Evolutionary conservation across 2,888 invertebrate genomes (phyloP).

Genomic region (Pterobdella sp.): DNA sequence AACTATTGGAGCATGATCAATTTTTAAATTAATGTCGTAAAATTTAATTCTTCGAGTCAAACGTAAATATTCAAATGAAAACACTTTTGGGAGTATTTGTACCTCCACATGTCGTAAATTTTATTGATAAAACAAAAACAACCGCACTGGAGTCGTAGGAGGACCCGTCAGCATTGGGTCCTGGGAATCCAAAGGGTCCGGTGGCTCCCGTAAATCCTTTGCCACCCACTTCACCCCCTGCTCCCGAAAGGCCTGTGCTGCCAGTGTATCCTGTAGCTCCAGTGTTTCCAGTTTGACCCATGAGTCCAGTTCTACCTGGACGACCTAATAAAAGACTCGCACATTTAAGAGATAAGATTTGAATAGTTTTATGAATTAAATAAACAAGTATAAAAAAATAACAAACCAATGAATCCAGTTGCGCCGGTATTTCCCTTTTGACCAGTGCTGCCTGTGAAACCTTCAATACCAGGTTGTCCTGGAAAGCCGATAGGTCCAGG

Average conservation of each 20-base stretch:
- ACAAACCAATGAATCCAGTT: conserved; percentile 8
- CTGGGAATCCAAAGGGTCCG: conserved; percentile 30
- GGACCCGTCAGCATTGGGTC: conserved; percentile 18
- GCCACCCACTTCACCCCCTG: conserved; percentile 7
- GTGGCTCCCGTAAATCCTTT: conserved; percentile 22
- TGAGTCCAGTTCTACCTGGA: conserved; percentile 26
- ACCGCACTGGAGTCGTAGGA: neutral
- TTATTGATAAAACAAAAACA: too few species aligned
- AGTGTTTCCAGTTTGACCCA: conserved; percentile 26
- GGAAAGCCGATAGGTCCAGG: neutral
- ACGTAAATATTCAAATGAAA: neutral
- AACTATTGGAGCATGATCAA: conserved; percentile 9
- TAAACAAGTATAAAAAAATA: neutral
- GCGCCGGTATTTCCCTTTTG: neutral
- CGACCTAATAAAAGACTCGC: conserved; percentile 24
- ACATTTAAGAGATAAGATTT: neutral
- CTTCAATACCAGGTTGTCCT: conserved; percentile 3
- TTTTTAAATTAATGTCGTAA: neutral
- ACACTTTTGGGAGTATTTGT: too few species aligned
- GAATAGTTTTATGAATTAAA: too few species aligned
- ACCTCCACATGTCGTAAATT: too few species aligned
- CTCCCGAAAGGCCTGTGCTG: neutral
- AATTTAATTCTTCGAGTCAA: neutral
- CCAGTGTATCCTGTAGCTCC: conserved; percentile 24
- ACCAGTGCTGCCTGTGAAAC: conserved; percentile 10